Evolutionary conservation across 2,888 invertebrate genomes (phyloP).

Genomic region (Orgyia antiqua): DNA sequence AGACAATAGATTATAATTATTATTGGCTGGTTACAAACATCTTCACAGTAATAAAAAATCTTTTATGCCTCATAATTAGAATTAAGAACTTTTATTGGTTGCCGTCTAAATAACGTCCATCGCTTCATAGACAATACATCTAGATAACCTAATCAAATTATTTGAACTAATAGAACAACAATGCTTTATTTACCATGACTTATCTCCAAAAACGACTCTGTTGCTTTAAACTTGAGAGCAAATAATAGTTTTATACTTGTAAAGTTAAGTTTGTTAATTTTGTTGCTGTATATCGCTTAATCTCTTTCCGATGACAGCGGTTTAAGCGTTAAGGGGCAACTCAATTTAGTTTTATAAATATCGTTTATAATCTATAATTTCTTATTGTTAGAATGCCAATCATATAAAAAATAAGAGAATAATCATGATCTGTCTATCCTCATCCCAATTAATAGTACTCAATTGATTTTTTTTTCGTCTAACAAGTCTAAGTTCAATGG

Average conservation of each 20-base stretch:
- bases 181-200: conserved; percentile 5
- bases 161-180: conserved; percentile 22
- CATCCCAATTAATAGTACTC: no score
- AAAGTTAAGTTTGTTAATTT: conserved; percentile 15
- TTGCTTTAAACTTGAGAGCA: neutral
- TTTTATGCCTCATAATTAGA: conserved; percentile 1
- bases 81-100: conserved; percentile 31
- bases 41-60: conserved; percentile 1
- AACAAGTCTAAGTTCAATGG: no score
- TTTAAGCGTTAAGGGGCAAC: conserved; percentile 25
- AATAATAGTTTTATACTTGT: neutral
- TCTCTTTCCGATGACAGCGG: conserved; percentile 24
- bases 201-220: neutral
- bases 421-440: no score
- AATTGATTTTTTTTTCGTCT: no score
- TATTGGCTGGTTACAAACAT: neutral
- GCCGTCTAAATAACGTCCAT: conserved; percentile 50
- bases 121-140: conserved; percentile 68
- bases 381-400: conserved; percentile 14
- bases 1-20: no score
- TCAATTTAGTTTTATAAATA: conserved; percentile 21
- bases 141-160: conserved; percentile 71
- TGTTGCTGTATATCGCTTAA: conserved; percentile 28
- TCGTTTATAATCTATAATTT: conserved; percentile 14
- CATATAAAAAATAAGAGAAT: no score